Conservation (phyloP, 2,113 vertebrate genomes). For the Emydura subglobosa region DNA sequence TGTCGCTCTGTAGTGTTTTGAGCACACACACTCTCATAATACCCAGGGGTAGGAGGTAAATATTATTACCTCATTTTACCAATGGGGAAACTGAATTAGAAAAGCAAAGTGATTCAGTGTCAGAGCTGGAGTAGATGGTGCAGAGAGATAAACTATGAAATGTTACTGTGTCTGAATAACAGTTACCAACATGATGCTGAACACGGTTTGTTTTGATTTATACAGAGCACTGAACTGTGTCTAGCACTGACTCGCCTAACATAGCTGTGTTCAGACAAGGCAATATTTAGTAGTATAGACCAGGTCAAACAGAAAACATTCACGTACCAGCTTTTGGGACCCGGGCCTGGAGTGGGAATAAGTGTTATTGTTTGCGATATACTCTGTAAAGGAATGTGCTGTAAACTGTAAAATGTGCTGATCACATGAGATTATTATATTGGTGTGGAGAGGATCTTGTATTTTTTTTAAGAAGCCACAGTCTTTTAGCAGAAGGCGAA, state of each 20-base stretch:
- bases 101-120: not conserved
- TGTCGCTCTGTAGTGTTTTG: not conserved
- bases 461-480: not conserved
- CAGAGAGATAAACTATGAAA: not conserved
- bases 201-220: not conserved
- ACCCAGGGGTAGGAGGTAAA: not conserved
- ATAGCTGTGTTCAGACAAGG: not conserved
- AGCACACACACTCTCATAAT: not conserved
- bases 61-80: not conserved
- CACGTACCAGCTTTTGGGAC: not conserved
- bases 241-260: not conserved
- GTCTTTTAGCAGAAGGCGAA: not conserved
- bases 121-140: not conserved
- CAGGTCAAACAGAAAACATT: not conserved
- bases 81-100: not conserved
- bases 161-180: not conserved
- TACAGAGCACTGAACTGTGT: not conserved
- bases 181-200: not conserved
- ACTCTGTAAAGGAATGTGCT: not conserved
- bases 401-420: not conserved
- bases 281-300: not conserved
- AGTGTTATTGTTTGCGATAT: slow-evolving; percentile 1
- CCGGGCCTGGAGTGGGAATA: not conserved
- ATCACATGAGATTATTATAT: not conserved
- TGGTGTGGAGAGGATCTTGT: not conserved